A percentile compares a stretch with the other conserved stretches of the same genome.
These are phyloP conservation scores for Aelia acuminata DNA, from an alignment of 2,888 invertebrate genomes.

Conservation along the genomic window DNA sequence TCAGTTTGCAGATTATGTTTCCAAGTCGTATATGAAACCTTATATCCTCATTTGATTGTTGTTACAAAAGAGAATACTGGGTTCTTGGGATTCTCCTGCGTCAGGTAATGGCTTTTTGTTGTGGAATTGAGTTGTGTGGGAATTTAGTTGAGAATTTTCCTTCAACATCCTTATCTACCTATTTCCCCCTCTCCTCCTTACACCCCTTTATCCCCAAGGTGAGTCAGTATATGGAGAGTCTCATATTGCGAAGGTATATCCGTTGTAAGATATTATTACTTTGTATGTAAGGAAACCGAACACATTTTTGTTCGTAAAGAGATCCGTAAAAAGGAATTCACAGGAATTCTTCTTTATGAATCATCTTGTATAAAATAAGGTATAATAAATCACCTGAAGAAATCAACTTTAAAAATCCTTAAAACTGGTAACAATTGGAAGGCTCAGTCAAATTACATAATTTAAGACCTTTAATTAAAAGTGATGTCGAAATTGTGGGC, in stretches of 20 bases:
- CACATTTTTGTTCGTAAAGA: not conserved
- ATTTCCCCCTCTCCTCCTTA: not conserved
- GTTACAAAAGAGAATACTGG: not conserved
- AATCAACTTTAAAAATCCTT: no score
- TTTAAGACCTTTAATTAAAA: no score
- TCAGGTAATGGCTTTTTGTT: conserved; percentile 12
- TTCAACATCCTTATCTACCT: not conserved
- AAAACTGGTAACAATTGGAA: no score
- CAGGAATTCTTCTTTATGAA: no score
- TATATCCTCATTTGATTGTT: not conserved
- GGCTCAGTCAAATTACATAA: no score
- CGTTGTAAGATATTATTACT: not conserved
- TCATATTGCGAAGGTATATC: not conserved
- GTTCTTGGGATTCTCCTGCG: not conserved
- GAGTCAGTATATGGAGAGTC: not conserved
- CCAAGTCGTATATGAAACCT: not conserved
- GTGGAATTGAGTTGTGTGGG: not conserved
- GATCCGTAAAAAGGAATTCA: no score
- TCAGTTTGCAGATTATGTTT: not conserved
- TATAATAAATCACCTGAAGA: no score
- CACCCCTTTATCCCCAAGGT: not conserved
- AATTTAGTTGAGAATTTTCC: not conserved
- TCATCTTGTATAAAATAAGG: no score
- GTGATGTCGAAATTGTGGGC: no score
- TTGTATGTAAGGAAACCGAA: not conserved